Conservation (phyloP, 2,888 invertebrate species). For the Nemapogon koenigi region DNA sequence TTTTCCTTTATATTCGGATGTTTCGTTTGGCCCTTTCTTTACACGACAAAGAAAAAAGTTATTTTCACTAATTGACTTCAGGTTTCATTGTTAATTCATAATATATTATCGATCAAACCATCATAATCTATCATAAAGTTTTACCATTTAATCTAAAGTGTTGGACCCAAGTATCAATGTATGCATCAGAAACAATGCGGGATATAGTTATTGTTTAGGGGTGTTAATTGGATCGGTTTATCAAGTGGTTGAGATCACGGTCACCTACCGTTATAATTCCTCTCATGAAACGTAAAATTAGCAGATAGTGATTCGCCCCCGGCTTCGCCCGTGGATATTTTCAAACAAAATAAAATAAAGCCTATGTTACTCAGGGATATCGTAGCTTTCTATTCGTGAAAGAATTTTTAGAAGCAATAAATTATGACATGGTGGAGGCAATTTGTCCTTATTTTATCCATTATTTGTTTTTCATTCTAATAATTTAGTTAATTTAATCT, state of each 20-base stretch:
- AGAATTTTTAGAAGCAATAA: background rate
- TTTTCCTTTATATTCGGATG: conserved; percentile 5
- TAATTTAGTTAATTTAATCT: too few species aligned
- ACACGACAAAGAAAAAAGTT: conserved; percentile 9
- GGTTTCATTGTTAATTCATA: conserved; percentile 9
- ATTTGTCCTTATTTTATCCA: too few species aligned
- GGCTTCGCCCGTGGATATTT: too few species aligned
- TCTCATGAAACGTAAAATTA: too few species aligned
- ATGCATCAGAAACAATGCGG: background rate
- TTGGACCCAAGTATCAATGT: background rate
- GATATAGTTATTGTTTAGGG: background rate
- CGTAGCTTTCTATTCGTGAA: too few species aligned
- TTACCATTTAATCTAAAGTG: background rate
- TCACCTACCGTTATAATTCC: too few species aligned
- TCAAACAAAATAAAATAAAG: too few species aligned
- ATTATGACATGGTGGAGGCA: background rate
- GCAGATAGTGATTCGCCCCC: too few species aligned
- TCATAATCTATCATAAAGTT: background rate
- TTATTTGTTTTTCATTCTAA: too few species aligned
- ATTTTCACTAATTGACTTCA: conserved; percentile 8
- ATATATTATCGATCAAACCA: conserved; percentile 6
- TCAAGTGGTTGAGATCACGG: too few species aligned
- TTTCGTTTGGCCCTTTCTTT: conserved; percentile 3
- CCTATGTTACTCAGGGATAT: too few species aligned
- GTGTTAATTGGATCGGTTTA: too few species aligned